Conservation (phyloP, 2,888 invertebrate genomes). For the Erpobdella octoculata region DNA sequence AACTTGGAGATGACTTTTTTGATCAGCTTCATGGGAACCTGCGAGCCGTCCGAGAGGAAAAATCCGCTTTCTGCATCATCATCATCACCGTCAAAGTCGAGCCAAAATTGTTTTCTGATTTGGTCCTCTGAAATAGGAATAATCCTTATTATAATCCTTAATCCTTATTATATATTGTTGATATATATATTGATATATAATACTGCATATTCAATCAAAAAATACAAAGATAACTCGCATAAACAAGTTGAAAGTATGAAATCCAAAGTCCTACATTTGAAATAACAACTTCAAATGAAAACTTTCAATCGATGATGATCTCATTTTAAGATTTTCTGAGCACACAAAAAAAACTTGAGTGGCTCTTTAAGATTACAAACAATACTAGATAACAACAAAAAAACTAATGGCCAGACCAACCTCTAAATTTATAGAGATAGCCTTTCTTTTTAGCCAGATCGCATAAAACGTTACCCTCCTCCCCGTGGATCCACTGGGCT, state of each 20-base stretch:
- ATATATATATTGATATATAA: not conserved
- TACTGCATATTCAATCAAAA: not conserved
- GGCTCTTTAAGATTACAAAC: not conserved
- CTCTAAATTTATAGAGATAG: conserved; percentile 21
- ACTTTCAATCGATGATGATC: too few relatives aligned
- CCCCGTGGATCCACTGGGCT: conserved; percentile 37
- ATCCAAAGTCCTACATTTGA: too few relatives aligned
- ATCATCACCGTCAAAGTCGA: conserved; percentile 16
- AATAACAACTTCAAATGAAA: too few relatives aligned
- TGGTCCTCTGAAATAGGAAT: not conserved
- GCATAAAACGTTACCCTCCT: conserved; percentile 31
- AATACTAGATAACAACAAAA: not conserved
- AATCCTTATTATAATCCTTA: too few relatives aligned
- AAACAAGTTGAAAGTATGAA: not conserved
- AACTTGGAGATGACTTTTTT: conserved; percentile 12
- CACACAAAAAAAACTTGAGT: too few relatives aligned
- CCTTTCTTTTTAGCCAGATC: conserved; percentile 32
- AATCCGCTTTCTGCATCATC: conserved; percentile 3
- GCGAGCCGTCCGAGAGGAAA: not conserved
- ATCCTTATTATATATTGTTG: too few relatives aligned
- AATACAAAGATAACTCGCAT: not conserved
- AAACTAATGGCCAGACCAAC: not conserved
- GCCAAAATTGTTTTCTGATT: not conserved
- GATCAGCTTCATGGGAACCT: conserved; percentile 6
- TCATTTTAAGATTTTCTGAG: too few relatives aligned